phyloP scores from a whole-genome alignment of 2,888 invertebrate species.

The Leucophora obtusa region DNA sequence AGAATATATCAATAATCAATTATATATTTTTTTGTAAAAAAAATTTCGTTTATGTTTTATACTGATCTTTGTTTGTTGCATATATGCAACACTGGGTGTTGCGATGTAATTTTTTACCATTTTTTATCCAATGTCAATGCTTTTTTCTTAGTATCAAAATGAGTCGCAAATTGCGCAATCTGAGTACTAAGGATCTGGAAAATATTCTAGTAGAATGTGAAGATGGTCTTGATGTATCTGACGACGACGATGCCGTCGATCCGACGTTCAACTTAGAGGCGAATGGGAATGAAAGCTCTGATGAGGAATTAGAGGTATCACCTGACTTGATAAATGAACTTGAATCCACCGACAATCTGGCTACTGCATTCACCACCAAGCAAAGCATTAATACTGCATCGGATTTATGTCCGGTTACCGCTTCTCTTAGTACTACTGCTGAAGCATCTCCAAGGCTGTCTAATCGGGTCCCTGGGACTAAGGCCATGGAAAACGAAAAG shows the following conservation, averaged over 20 bases:
- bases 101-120: slow-evolving; percentile 2
- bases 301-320: slow-evolving; percentile 7
- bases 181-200: slow-evolving; percentile 5
- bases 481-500: not conserved
- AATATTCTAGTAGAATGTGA: slow-evolving; percentile 15
- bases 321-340: slow-evolving; percentile 4
- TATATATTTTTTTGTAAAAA: slow-evolving; percentile 12
- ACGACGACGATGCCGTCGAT: slow-evolving; percentile 9
- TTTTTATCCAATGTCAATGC: slow-evolving; percentile 3
- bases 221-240: slow-evolving; percentile 18
- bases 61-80: slow-evolving; percentile 19
- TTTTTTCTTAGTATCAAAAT: slow-evolving; percentile 19
- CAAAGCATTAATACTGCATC: slow-evolving; percentile 13
- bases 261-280: not conserved
- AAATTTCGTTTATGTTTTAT: not conserved
- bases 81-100: slow-evolving; percentile 10
- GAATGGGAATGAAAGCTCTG: slow-evolving; percentile 13
- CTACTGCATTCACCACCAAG: not conserved
- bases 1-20: not conserved
- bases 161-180: slow-evolving; percentile 11
- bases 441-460: not conserved
- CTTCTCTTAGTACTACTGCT: slow-evolving; percentile 3
- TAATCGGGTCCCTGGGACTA: slow-evolving; percentile 8
- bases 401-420: not conserved
- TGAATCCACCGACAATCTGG: slow-evolving; percentile 2